A percentile compares a stretch with the other conserved stretches of the same genome.
Evolutionary conservation across 2,888 invertebrate genomes (phyloP).

Genomic region (Hymenopus coronatus): DNA sequence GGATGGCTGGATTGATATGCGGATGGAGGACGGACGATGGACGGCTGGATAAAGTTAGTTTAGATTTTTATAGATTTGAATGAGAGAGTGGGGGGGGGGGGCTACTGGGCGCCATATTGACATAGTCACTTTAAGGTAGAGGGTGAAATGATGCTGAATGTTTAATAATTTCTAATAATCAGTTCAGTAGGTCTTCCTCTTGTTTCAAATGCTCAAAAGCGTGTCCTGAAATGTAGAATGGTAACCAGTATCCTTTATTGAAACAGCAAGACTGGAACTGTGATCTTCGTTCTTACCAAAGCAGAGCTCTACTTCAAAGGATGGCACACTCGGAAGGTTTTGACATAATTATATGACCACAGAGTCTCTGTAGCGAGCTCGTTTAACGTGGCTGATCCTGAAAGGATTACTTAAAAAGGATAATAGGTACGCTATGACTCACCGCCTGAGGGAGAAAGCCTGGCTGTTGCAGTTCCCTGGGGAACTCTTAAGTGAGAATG

Average conservation of each 20-base stretch:
- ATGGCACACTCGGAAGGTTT: neutral
- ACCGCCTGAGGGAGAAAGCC: neutral
- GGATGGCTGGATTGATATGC: too few species aligned
- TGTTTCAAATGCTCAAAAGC: too few species aligned
- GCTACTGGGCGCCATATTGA: too few species aligned
- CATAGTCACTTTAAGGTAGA: too few species aligned
- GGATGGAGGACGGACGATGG: too few species aligned
- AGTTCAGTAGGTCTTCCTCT: too few species aligned
- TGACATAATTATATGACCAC: neutral
- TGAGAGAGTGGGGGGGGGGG: too few species aligned
- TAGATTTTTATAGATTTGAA: too few species aligned
- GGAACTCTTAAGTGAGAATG: neutral
- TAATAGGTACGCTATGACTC: neutral
- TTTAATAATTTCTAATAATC: too few species aligned
- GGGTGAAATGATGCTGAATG: too few species aligned
- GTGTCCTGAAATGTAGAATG: neutral
- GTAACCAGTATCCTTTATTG: neutral
- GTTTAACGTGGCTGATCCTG: neutral
- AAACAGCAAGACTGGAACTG: neutral
- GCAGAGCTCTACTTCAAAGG: neutral
- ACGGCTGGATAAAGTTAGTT: too few species aligned
- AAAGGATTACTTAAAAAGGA: neutral
- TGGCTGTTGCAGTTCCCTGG: neutral
- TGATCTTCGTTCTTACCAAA: neutral
- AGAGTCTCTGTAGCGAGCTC: neutral